These are phyloP conservation scores for Tachina fera DNA, from an alignment of 2,888 invertebrate genomes.

Conservation along the genomic window DNA sequence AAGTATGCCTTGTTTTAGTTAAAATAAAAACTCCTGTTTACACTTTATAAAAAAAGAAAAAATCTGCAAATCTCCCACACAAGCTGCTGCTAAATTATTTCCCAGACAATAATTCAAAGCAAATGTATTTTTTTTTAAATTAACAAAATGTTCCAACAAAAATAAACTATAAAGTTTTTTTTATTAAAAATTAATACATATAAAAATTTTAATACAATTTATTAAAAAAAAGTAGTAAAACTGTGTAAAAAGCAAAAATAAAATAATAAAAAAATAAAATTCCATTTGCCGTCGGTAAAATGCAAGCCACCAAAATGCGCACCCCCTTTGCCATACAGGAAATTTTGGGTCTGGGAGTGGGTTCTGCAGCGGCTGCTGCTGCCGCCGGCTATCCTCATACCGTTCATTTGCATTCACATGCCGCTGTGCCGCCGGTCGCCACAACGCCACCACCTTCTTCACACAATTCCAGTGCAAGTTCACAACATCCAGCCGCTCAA, in stretches of 20 bases:
- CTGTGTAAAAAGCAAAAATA: background rate
- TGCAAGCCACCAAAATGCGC: conserved; percentile 83
- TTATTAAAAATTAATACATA: background rate
- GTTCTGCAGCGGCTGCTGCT: conserved; percentile 75
- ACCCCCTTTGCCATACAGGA: conserved; percentile 83
- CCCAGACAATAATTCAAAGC: conserved; percentile 8
- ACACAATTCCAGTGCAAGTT: conserved; percentile 54
- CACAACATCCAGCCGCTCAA: conserved; percentile 51
- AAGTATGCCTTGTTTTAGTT: conserved; percentile 55
- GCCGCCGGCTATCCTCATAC: conserved; percentile 77
- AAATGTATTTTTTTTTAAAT: background rate
- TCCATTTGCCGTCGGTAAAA: conserved; percentile 73
- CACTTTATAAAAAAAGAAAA: background rate
- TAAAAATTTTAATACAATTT: background rate
- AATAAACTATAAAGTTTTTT: background rate
- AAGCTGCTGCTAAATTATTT: background rate
- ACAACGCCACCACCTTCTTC: conserved; percentile 63
- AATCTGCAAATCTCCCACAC: background rate
- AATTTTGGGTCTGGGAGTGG: conserved; percentile 82
- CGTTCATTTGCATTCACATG: conserved; percentile 71
- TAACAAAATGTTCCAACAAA: conserved; percentile 18
- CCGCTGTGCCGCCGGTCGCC: conserved; percentile 56
- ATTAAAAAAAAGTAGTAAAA: background rate
- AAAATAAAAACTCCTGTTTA: conserved; percentile 26
- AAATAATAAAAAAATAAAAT: background rate